Evolutionary conservation across 2,888 invertebrate species (phyloP).

Genomic region (Drosophila prostipennis): DNA sequence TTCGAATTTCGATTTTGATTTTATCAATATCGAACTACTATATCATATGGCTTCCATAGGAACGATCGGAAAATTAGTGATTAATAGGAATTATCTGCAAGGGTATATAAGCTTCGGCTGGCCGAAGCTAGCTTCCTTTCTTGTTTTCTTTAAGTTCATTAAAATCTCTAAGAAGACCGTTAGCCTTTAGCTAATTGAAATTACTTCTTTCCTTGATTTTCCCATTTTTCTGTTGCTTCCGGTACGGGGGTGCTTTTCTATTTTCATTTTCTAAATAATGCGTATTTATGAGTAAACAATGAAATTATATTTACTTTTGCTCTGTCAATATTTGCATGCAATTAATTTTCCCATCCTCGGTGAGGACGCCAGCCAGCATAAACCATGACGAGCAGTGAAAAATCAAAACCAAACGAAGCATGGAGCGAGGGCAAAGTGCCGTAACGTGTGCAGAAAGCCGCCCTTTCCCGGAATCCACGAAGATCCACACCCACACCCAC

Average conservation of each 20-base stretch:
- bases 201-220: slow-evolving; percentile 6
- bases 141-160: not conserved
- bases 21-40: too few relatives aligned
- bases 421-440: slow-evolving; percentile 50
- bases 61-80: too few relatives aligned
- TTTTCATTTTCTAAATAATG: slow-evolving; percentile 68
- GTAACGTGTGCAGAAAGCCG: slow-evolving; percentile 41
- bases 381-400: slow-evolving; percentile 28
- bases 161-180: not conserved
- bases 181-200: not conserved
- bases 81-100: too few relatives aligned
- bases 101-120: too few relatives aligned
- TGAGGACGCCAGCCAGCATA: slow-evolving; percentile 16
- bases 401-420: slow-evolving; percentile 68
- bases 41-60: too few relatives aligned
- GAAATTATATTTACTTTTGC: slow-evolving; percentile 79
- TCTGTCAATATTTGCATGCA: slow-evolving; percentile 81
- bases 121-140: too few relatives aligned
- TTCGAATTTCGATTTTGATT: too few relatives aligned
- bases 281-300: slow-evolving; percentile 79
- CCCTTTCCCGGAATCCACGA: slow-evolving; percentile 30
- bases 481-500: slow-evolving; percentile 14
- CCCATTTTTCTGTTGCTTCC: not conserved
- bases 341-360: slow-evolving; percentile 72
- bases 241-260: slow-evolving; percentile 33